Percentiles rank a stretch among this genome's conserved stretches.
These are phyloP conservation scores for Trichogramma dendrolimi DNA, from an alignment of 2,888 invertebrate genomes.

Conservation along the genomic window DNA sequence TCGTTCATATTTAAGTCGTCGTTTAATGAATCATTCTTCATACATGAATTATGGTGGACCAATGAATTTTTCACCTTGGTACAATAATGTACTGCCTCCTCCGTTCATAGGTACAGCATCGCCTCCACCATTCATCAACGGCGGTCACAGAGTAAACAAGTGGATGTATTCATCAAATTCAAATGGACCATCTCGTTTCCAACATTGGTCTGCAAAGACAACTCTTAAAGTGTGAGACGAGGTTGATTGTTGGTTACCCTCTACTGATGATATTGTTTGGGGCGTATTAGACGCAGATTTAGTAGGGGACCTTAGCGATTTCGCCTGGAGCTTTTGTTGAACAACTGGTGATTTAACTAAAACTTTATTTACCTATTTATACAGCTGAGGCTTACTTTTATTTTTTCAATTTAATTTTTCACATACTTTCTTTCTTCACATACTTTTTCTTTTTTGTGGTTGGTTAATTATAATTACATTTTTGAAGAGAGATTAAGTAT, in stretches of 20 bases:
- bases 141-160: slow-evolving; percentile 44
- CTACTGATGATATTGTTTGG: too few relatives aligned
- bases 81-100: slow-evolving; percentile 43
- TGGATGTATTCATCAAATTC: slow-evolving; percentile 48
- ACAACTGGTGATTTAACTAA: too few relatives aligned
- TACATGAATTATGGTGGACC: slow-evolving; percentile 47
- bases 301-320: too few relatives aligned
- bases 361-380: too few relatives aligned
- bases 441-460: too few relatives aligned
- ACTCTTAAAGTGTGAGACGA: slow-evolving; percentile 46
- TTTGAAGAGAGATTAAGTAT: too few relatives aligned
- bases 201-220: slow-evolving; percentile 48
- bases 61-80: slow-evolving; percentile 43
- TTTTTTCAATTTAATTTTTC: slow-evolving; percentile 32
- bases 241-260: neutral
- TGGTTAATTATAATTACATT: too few relatives aligned
- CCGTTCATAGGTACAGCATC: slow-evolving; percentile 46
- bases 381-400: slow-evolving; percentile 30
- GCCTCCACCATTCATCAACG: slow-evolving; percentile 44
- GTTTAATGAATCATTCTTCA: slow-evolving; percentile 46
- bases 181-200: slow-evolving; percentile 46
- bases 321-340: too few relatives aligned
- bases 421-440: neutral
- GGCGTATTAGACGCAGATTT: too few relatives aligned
- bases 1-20: slow-evolving; percentile 42